Base-by-base conservation (phyloP, 2,113 vertebrate species). In the Triplophysa siluroides region DNA sequence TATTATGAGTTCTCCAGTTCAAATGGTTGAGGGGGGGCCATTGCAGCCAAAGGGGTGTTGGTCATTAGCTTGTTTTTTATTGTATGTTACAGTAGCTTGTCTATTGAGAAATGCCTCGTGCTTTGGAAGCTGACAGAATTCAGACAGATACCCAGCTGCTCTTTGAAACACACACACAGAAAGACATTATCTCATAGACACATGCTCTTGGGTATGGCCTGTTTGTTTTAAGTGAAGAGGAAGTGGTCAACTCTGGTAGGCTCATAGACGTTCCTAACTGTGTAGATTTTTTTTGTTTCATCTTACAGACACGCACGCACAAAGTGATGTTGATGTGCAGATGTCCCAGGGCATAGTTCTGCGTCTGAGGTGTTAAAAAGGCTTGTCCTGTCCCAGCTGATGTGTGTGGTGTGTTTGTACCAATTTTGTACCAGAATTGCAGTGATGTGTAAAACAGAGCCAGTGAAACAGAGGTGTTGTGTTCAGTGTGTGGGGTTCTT, bases 171-270 rank as follows among this genome's bases (percentile, higher is more conserved):
- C 52, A 18, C 26, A n/a, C 41, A 76, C 72, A 26, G 1, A 18
- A 66, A 3, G 23, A 38, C 8, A 24, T 76, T 65, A 77, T 77
- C 26, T 77, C 19, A 64, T 18, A 54, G 45, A 6, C 68, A 4
- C 68, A 80, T 21, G 8, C 71, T 81, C n/a, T 80, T 45, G 7
- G 54, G 19, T 18, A 45, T 33, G 24, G 38, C 4, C 14, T 74
- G 52, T 79, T 71, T 79, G 63, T 63, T 29, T 33, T 78, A 33
- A 82, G 56, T 23, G 43, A 52, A 66, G 62, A 79, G 83, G 83
- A 82, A 82, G 83, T 84, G 76, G 80, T 79, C 65, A 71, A 14
- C n/a, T 5, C 38, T 74, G 61, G 50, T 56, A 63, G 19, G 29
- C 45, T 56, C 4, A 9, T 21, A n/a, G 3, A 2, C 38, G 26